phyloP scores from a whole-genome alignment of 2,888 invertebrate genomes.

The Oxytorus armatus region DNA sequence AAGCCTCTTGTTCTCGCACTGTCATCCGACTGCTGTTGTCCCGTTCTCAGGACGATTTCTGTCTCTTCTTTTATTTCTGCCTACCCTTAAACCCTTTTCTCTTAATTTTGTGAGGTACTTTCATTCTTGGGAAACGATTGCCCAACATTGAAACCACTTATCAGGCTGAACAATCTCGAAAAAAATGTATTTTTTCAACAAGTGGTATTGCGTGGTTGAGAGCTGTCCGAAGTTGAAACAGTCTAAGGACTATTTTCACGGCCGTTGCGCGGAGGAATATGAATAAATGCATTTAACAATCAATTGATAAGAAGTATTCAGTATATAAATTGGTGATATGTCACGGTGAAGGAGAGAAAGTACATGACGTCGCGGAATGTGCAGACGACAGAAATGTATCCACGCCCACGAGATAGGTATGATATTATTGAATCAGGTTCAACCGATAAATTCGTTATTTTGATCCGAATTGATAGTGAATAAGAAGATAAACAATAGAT shows the following conservation, averaged over 20 bases:
- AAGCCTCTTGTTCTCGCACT: conserved; percentile 41
- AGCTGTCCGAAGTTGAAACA: background rate
- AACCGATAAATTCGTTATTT: too few species aligned
- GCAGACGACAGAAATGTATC: too few species aligned
- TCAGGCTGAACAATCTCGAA: background rate
- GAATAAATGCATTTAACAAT: background rate
- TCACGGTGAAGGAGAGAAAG: too few species aligned
- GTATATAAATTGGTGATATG: too few species aligned
- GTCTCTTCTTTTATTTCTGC: conserved; percentile 16
- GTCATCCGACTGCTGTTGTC: conserved; percentile 14
- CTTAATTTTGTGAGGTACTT: conserved; percentile 9
- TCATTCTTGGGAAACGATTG: conserved; percentile 16
- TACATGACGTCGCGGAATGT: too few species aligned
- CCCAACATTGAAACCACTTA: conserved; percentile 28
- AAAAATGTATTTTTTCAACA: background rate
- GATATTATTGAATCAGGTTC: too few species aligned
- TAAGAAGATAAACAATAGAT: too few species aligned
- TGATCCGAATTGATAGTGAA: too few species aligned
- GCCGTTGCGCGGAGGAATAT: background rate
- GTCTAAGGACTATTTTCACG: background rate
- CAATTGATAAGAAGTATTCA: too few species aligned
- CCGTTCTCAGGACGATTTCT: conserved; percentile 12
- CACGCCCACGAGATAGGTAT: too few species aligned
- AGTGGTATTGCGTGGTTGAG: conserved; percentile 7
- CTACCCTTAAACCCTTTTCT: conserved; percentile 15